phyloP scores from a whole-genome alignment of 2,113 vertebrate species.

The Anser brachyrhynchus region DNA sequence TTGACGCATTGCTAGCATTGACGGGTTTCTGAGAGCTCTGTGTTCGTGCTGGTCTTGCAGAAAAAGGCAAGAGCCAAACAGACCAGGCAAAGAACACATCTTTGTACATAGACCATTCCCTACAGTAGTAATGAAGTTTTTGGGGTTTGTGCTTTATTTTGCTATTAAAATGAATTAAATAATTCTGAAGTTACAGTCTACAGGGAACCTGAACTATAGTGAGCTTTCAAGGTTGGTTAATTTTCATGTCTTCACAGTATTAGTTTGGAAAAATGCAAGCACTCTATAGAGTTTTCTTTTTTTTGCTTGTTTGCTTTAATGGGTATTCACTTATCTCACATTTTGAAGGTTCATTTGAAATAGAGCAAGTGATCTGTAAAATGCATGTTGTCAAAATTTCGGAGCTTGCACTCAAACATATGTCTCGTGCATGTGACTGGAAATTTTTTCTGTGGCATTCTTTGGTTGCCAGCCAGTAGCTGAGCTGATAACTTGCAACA shows the following conservation, averaged over 20 bases:
- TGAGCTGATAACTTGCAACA: background rate
- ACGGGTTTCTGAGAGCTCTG: background rate
- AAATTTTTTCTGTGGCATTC: background rate
- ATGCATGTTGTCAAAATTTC: background rate
- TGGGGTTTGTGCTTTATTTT: background rate
- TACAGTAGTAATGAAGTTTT: background rate
- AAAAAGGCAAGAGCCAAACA: background rate
- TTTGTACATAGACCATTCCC: background rate
- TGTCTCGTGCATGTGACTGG: slow-evolving; percentile 6
- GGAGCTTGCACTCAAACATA: background rate
- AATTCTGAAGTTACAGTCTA: background rate
- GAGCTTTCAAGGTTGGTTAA: background rate
- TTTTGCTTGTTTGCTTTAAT: background rate
- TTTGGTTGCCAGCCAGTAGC: background rate
- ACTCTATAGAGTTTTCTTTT: background rate
- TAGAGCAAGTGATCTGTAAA: background rate
- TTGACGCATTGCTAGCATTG: background rate
- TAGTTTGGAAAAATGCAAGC: background rate
- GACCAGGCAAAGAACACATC: background rate
- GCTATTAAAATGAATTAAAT: background rate
- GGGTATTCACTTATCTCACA: background rate
- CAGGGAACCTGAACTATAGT: background rate
- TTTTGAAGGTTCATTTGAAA: background rate
- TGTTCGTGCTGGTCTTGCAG: background rate
- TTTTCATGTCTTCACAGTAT: background rate